Evolutionary conservation across 2,113 vertebrate genomes (phyloP).

Genomic region (Aviceda subcristata): DNA sequence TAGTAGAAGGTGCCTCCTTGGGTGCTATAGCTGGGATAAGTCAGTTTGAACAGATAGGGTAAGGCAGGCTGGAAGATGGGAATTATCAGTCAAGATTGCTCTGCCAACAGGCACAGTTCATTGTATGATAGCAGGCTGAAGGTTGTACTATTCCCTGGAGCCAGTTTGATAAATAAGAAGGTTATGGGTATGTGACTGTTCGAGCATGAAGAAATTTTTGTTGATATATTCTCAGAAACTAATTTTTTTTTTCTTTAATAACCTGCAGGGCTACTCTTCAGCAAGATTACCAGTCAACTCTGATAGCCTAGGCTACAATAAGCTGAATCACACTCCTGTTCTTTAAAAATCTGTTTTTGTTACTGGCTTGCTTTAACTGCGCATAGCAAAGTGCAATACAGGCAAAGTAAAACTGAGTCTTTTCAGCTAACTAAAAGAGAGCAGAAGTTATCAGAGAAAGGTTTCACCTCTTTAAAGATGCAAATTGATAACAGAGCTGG

Average conservation of each 20-base stretch:
- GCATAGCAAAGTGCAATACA: slow-evolving; percentile 35
- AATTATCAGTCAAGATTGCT: slow-evolving; percentile 39
- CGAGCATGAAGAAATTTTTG: slow-evolving; percentile 57
- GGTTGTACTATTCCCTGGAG: slow-evolving; percentile 25
- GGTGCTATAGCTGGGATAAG: not conserved
- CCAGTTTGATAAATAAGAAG: slow-evolving; percentile 54
- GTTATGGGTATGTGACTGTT: slow-evolving; percentile 18
- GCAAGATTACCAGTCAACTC: slow-evolving; percentile 1
- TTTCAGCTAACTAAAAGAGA: slow-evolving; percentile 64
- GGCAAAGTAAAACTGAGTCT: slow-evolving; percentile 58
- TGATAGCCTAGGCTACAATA: slow-evolving; percentile 21
- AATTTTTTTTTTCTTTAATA: slow-evolving; percentile 37
- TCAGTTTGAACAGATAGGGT: not conserved
- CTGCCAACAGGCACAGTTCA: slow-evolving; percentile 2
- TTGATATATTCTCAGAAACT: slow-evolving; percentile 56
- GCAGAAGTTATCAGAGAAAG: slow-evolving; percentile 58
- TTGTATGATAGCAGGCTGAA: not conserved
- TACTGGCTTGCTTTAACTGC: slow-evolving; percentile 39
- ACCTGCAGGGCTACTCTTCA: slow-evolving; percentile 15
- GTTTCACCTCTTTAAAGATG: slow-evolving; percentile 70
- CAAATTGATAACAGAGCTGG: slow-evolving; percentile 64
- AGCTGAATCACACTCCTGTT: slow-evolving; percentile 3
- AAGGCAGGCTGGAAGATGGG: not conserved
- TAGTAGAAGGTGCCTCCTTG: not conserved
- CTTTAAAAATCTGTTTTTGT: slow-evolving; percentile 14